A percentile compares a stretch with the other conserved stretches of the same genome.
These are phyloP conservation scores for Stichopus chloronotus DNA, from an alignment of 35 echinoderm and acorn worm species.

Conservation along the genomic window DNA sequence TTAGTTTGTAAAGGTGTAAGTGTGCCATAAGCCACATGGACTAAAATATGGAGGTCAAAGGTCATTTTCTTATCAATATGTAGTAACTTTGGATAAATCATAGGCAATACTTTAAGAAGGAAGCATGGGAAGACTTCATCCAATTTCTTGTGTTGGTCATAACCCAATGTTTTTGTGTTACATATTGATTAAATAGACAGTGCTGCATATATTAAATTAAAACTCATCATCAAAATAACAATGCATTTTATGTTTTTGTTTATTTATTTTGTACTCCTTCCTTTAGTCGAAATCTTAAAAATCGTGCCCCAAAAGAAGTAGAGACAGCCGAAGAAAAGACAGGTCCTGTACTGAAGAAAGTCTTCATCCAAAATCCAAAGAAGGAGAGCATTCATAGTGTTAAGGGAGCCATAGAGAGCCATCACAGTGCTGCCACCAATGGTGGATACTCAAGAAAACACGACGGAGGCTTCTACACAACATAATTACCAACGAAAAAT, in stretches of 20 bases:
- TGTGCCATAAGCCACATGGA: too few species aligned
- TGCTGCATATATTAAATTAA: too few species aligned
- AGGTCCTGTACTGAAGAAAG: conserved; percentile 36
- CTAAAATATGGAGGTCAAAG: too few species aligned
- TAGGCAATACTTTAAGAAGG: too few species aligned
- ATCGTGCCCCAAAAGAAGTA: conserved; percentile 60
- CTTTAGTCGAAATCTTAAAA: conserved; percentile 88
- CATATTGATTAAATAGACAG: too few species aligned
- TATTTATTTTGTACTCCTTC: conserved; percentile 14
- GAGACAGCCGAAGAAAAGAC: conserved; percentile 46
- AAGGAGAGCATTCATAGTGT: conserved; percentile 88
- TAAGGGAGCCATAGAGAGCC: conserved; percentile 90
- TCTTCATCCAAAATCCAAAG: conserved; percentile 80
- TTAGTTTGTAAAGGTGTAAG: too few species aligned
- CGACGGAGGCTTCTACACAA: conserved; percentile 96
- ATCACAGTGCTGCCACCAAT: conserved; percentile 95
- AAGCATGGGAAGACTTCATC: too few species aligned
- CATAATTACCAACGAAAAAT: conserved; percentile 31
- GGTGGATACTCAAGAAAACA: conserved; percentile 94
- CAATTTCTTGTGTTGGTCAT: too few species aligned
- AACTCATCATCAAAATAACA: too few species aligned
- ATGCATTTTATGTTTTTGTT: neutral
- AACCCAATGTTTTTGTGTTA: too few species aligned
- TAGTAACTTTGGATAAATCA: too few species aligned
- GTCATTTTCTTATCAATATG: too few species aligned